Base-by-base conservation (phyloP, 2,797 vertebrate species). In the Loris lydekkerianus region DNA sequence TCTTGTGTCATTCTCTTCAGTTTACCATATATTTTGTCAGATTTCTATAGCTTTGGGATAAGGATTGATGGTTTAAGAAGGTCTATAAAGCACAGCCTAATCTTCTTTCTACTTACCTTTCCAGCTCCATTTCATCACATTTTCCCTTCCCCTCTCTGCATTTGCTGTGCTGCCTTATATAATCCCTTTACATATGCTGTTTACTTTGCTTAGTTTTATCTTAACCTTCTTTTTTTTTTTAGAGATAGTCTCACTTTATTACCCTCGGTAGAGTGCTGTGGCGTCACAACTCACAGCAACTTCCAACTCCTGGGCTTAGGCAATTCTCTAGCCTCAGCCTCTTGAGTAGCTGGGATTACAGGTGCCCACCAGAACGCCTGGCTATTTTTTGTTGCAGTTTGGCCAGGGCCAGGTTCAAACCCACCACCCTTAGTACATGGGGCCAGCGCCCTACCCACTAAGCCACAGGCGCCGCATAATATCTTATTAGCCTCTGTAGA, bases 161-260 rank as follows among this genome's bases (percentile, higher is more conserved):
- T n/a, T 53, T 69, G 56, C 27, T 21, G 10, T 29, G 3, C 5
- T 69, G 10, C 78, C 11, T 70, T 78, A 46, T 86, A 34, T 2
- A 75, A 82, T 82, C 72, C 72, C 13, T 94, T 77, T 86, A n/a
- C 29, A 46, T 31, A 7, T 88, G 34, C 34, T 89, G 3, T 81
- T 86, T 78, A n/a, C 75, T 31, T 18, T 34, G 81, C 29, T 34
- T 29, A 3, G 49, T 85, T 95, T 95, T 58, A 43, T 37, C 27
- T 84, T 43, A 5, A 70, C 58, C n/a, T 15, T 15, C 15, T 53
- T 53, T 53, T 53, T 53, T 53, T 53, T 53, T 53, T 15, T 15
- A 53, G 13, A 15, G 49, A 53, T 14, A 53, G 49, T 53, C 49
- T 53, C 14, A 53, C 13, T 53, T 53, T 53, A 15, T 53, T 3